phyloP scores from a whole-genome alignment of 2,888 invertebrate species.

The Archips crataeganus region DNA sequence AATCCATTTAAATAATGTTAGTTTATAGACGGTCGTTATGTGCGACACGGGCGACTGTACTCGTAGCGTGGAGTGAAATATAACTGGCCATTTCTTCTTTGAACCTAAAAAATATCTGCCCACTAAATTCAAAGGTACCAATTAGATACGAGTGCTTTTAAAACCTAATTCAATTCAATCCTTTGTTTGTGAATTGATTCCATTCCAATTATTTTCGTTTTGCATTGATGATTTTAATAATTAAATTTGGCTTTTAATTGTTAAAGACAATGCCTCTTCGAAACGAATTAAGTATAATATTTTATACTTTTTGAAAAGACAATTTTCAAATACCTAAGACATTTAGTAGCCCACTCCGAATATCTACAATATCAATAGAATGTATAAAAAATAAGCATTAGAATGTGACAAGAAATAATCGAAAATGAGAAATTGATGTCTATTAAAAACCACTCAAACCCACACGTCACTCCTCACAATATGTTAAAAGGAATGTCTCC shows the following conservation, averaged over 20 bases:
- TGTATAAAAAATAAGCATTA: conserved; percentile 12
- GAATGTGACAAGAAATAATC: conserved; percentile 16
- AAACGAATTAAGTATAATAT: not conserved
- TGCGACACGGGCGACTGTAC: conserved; percentile 42
- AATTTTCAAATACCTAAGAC: not conserved
- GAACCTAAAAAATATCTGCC: not conserved
- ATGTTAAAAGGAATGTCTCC: conserved; percentile 53
- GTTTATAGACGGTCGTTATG: conserved; percentile 48
- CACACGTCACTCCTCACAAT: conserved; percentile 46
- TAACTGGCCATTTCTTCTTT: conserved; percentile 12
- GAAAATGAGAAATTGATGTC: conserved; percentile 44
- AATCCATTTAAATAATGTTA: conserved; percentile 59
- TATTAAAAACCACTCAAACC: conserved; percentile 53
- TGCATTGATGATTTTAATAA: not conserved
- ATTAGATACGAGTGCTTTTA: not conserved
- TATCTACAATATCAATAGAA: not conserved
- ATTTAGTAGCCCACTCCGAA: not conserved
- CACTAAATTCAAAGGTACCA: not conserved
- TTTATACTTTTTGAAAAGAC: not conserved
- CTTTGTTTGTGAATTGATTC: not conserved
- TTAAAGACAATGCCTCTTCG: not conserved
- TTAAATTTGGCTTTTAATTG: not conserved
- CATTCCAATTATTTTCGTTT: not conserved
- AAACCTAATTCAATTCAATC: not conserved
- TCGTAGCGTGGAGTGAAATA: not conserved